Base-by-base conservation (phyloP, 2,113 vertebrate species). In the Crotalus horridus region DNA sequence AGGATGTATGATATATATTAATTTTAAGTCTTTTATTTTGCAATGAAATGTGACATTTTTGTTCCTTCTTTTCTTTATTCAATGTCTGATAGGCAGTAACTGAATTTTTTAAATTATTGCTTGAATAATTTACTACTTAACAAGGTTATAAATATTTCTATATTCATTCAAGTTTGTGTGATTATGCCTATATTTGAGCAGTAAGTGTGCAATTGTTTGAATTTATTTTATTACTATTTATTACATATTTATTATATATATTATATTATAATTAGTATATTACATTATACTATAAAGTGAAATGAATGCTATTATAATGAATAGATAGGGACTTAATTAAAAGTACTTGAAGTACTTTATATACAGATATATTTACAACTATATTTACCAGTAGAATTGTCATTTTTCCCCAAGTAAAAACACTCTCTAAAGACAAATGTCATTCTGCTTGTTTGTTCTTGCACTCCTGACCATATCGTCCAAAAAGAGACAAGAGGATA, bases 1-100 rank as follows among this genome's bases (percentile, higher is more conserved):
- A 46, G 33, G 23, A 86, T 59, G 24, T 86, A 9, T 17, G 46
- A 46, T 24, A 8, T 29, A 90, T 12, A 39, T 89, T 20, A 89
- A 58, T 85, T 29, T 26, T 90, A 24, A 86, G 43, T 92, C 92
- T 81, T 91, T 93, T 10, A 64, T 93, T 74, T 59, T 89, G 20
- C 85, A 95, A 74, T 74, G 64, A 74, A 74, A 95, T 91, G 8
- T 46, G 92, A 58, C n/a, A 6, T n/a, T 4, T 94, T 46, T 74
- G 29, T 90, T 94, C 87, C 56, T 94, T 58, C 93, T 91, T 85
- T 88, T 91, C 64, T 96, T 96, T 89, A 95, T 93, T 95, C 94
- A 94, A 95, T 88, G 33, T 58, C 93, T 94, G 91, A 88, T 46
- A 24, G 59, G 23, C 48, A 6, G 81, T 95, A 95, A 69, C n/a